These are phyloP conservation scores for Sepioteuthis lessoniana DNA, from an alignment of 2,888 invertebrate species.

Conservation along the genomic window DNA sequence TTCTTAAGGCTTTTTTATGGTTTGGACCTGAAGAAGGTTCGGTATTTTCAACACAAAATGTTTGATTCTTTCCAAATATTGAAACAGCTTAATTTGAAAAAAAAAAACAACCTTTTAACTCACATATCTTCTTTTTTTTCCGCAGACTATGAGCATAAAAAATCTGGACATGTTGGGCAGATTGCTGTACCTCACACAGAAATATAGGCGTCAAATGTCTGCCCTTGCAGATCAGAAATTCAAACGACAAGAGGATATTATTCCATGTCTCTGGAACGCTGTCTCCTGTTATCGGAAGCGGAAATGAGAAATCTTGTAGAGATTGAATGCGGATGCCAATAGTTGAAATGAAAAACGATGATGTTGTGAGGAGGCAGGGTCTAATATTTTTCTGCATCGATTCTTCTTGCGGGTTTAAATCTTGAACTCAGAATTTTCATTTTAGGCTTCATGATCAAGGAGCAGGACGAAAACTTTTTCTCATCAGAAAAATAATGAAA, in stretches of 20 bases:
- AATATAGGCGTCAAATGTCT: conserved; percentile 4
- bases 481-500: background rate
- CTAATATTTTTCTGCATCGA: background rate
- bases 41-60: no score
- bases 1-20: no score
- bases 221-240: background rate
- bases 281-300: conserved; percentile 33
- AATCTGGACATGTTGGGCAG: background rate
- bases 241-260: conserved; percentile 14
- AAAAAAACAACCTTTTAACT: no score
- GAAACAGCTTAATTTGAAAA: no score
- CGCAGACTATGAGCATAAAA: background rate
- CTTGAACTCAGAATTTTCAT: background rate
- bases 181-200: background rate
- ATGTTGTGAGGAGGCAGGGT: background rate
- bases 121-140: background rate
- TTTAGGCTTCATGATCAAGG: background rate
- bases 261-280: background rate
- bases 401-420: background rate
- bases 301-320: background rate
- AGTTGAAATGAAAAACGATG: background rate
- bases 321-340: background rate
- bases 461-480: background rate
- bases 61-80: no score
- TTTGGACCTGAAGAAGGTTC: no score